Evolutionary conservation across 2,888 invertebrate species (phyloP).

Genomic region (Acleris laterana): DNA sequence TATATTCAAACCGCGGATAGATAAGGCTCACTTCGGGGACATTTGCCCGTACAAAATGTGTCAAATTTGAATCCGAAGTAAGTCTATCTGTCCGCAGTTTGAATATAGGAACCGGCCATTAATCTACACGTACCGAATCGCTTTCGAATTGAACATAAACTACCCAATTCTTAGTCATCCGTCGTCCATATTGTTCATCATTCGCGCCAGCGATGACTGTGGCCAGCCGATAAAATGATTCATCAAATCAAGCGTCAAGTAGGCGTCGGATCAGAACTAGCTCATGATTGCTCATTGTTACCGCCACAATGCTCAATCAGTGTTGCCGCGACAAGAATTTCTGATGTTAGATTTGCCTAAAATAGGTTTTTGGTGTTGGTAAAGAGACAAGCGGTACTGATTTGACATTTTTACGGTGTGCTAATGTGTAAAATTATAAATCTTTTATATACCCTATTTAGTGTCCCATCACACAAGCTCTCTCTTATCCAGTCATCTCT

Average conservation of each 20-base stretch:
- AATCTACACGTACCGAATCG: too few relatives aligned
- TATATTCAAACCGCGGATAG: too few relatives aligned
- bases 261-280: conserved; percentile 56
- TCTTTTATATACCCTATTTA: too few relatives aligned
- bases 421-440: conserved; percentile 1
- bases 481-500: too few relatives aligned
- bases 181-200: conserved; percentile 1
- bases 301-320: conserved; percentile 74
- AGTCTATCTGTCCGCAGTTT: too few relatives aligned
- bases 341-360: conserved; percentile 48
- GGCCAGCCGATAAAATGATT: conserved; percentile 26
- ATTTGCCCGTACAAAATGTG: too few relatives aligned
- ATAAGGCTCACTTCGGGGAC: too few relatives aligned
- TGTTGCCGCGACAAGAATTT: conserved; percentile 54
- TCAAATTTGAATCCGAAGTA: too few relatives aligned
- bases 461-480: too few relatives aligned
- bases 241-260: conserved; percentile 44
- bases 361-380: conserved; percentile 42
- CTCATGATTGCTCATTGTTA: conserved; percentile 75
- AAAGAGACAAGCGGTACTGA: conserved; percentile 33
- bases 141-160: too few relatives aligned
- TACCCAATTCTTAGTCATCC: not conserved
- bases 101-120: too few relatives aligned
- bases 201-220: conserved; percentile 1
- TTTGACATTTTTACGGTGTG: conserved; percentile 24